A percentile compares a stretch with the other conserved stretches of the same genome.
phyloP scores from a whole-genome alignment of 1,140 invertebrate genomes.

The Platorchestia sp. region DNA sequence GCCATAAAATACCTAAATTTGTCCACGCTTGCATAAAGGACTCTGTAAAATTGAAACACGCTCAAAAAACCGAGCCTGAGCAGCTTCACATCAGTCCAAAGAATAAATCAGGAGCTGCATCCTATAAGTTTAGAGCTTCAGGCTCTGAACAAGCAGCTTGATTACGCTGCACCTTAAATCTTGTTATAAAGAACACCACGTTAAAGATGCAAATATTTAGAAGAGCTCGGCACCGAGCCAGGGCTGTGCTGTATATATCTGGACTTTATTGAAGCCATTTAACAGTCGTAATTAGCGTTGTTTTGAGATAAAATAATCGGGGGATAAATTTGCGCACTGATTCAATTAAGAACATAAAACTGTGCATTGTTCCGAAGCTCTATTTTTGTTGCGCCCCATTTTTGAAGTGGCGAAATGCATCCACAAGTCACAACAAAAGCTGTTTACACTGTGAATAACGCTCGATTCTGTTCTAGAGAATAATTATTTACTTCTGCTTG shows the following conservation, averaged over 20 bases:
- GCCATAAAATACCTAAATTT: no score
- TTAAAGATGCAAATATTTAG: neutral
- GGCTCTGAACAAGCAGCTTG: neutral
- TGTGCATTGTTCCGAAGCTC: neutral
- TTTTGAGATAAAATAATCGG: neutral
- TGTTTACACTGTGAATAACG: neutral
- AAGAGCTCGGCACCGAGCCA: neutral
- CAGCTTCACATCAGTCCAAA: neutral
- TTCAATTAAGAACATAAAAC: neutral
- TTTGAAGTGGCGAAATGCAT: neutral
- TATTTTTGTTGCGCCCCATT: neutral
- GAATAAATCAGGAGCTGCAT: neutral
- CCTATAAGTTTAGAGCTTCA: neutral
- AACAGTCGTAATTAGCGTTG: neutral
- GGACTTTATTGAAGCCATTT: neutral
- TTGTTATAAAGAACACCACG: neutral
- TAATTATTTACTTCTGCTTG: neutral
- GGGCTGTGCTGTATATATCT: neutral
- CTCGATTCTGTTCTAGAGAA: neutral
- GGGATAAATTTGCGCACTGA: neutral
- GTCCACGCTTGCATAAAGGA: neutral
- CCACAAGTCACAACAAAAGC: neutral
- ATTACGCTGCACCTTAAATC: neutral
- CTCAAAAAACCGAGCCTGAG: neutral
- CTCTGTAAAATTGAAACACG: neutral